phyloP scores from a whole-genome alignment of 2,113 vertebrate species.

The Urocynchramus pylzowi region DNA sequence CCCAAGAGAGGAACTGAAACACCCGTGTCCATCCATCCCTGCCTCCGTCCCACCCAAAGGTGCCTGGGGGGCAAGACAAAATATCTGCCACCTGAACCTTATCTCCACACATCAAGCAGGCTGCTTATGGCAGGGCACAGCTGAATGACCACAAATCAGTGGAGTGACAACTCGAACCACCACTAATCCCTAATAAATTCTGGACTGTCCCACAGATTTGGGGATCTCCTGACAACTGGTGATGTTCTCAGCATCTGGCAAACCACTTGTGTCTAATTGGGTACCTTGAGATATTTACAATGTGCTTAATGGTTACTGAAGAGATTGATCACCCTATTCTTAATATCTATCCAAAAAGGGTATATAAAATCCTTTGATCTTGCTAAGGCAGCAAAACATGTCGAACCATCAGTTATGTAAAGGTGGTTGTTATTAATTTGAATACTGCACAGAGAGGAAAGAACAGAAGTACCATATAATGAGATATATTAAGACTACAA shows the following conservation, averaged over 20 bases:
- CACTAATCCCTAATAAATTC: slow-evolving; percentile 58
- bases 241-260: slow-evolving; percentile 57
- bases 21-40: neutral
- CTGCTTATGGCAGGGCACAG: neutral
- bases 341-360: slow-evolving; percentile 42
- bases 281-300: slow-evolving; percentile 41
- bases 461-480: slow-evolving; percentile 61
- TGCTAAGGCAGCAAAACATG: slow-evolving; percentile 43
- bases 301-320: slow-evolving; percentile 26
- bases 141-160: slow-evolving; percentile 57
- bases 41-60: neutral
- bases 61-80: neutral
- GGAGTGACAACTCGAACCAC: neutral
- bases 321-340: slow-evolving; percentile 17
- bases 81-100: neutral
- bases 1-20: neutral
- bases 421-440: slow-evolving; percentile 60
- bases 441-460: slow-evolving; percentile 54
- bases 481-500: slow-evolving; percentile 55
- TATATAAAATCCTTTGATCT: slow-evolving; percentile 55
- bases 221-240: slow-evolving; percentile 41
- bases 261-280: slow-evolving; percentile 26
- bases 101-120: neutral
- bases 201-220: slow-evolving; percentile 20
- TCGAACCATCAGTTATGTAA: slow-evolving; percentile 55